These are phyloP conservation scores for Pollicipes pollicipes DNA, from an alignment of 1,140 invertebrate genomes.

Conservation along the genomic window DNA sequence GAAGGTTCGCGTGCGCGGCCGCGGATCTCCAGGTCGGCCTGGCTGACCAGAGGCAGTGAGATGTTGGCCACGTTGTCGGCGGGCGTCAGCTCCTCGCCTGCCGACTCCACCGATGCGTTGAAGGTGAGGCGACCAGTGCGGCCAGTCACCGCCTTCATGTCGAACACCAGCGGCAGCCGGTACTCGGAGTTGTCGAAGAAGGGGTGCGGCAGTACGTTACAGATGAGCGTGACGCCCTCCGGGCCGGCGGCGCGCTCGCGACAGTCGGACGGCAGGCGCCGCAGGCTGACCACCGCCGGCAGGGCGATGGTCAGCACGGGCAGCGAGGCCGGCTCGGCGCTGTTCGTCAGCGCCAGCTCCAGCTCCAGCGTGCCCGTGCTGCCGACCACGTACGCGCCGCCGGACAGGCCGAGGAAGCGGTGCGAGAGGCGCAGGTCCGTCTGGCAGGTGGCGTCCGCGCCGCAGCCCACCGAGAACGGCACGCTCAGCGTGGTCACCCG, in stretches of 20 bases:
- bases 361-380: neutral
- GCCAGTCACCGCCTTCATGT: neutral
- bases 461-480: neutral
- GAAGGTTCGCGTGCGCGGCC: neutral
- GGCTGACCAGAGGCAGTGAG: neutral
- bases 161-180: neutral
- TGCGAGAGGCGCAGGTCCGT: neutral
- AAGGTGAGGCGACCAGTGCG: neutral
- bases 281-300: slow-evolving; percentile 9
- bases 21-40: neutral
- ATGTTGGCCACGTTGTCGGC: neutral
- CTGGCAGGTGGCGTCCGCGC: neutral
- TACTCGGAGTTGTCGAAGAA: neutral
- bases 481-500: neutral
- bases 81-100: neutral
- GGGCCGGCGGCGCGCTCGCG: neutral
- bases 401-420: neutral
- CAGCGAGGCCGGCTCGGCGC: slow-evolving; percentile 9
- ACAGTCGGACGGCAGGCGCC: neutral
- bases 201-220: neutral
- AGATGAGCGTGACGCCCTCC: neutral
- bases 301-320: neutral
- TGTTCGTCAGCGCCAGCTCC: slow-evolving; percentile 3
- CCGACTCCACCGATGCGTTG: neutral
- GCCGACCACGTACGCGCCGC: neutral